Evolutionary conservation across 2,888 invertebrate species (phyloP), one percentile per base, ranked within the genome.

Genomic region (Sinohyriopsis cumingii): DNA sequence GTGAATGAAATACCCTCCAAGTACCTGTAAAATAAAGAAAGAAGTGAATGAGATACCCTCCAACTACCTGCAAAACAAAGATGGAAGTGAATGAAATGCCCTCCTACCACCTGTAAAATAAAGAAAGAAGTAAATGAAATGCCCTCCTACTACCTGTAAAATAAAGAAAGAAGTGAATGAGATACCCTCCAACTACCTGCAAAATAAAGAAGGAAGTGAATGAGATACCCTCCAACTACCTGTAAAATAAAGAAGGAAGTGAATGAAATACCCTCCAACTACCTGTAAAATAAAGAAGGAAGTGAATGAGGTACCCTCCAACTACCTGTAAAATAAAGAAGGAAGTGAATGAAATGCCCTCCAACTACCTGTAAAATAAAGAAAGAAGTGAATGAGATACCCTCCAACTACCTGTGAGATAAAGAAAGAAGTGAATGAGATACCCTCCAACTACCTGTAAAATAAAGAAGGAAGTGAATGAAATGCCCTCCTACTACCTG

Each of bases 201-300:
- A n/a, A n/a, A n/a, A n/a, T n/a, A n/a, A n/a, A n/a, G n/a, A 87
- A 94, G 93, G 90, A 93, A 94, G 83, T 94, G 94, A 0, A 94
- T 94, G 63, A 79, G 78, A 59, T 76, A 79, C 1, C 68, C 76
- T 25, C 73, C 68, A 20, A 71, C 72, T 15, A 71, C 55, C 65
- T 73, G 63, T 12, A 33, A 33, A 33, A 65, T 65, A 56, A 93
- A 55, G 62, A 20, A 55, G 12, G 3, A 3, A 28, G 5, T 28
- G 28, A 25, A 25, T 25, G 25, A 25, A 25, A 25, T 25, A 25
- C 25, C n/a, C n/a, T n/a, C n/a, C n/a, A n/a, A n/a, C n/a, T n/a
- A n/a, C n/a, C n/a, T n/a, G n/a, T n/a, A n/a, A n/a, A n/a, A n/a
- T n/a, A n/a, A n/a, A n/a, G n/a, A 87, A 94, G 93, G 90, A 93